A percentile compares a stretch with the other conserved stretches of the same genome.
Evolutionary conservation across 2,797 vertebrate species (phyloP).

Genomic region (Natrix natrix): DNA sequence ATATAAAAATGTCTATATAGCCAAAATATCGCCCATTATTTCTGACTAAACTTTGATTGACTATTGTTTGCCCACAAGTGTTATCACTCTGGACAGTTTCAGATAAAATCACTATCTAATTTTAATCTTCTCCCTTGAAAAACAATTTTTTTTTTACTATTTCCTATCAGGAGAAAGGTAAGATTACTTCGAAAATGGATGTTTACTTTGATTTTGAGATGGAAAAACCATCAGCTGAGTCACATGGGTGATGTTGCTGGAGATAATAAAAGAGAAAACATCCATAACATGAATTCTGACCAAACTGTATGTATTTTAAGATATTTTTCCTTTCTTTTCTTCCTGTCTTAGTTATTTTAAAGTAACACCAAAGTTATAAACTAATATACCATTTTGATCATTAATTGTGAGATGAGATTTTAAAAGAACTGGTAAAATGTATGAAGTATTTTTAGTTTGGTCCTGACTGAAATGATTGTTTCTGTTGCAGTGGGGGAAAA

Average conservation of each 20-base stretch:
- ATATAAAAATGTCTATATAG: not conserved
- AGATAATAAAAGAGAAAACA: conserved; percentile 14
- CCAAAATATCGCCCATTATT: not conserved
- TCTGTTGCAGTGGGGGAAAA: not conserved
- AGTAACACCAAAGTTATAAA: not conserved
- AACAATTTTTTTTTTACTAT: conserved; percentile 33
- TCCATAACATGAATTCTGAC: conserved; percentile 17
- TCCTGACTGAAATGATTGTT: not conserved
- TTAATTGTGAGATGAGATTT: not conserved
- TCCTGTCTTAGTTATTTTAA: not conserved
- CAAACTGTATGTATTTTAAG: conserved; percentile 24
- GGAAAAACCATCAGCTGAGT: conserved; percentile 3
- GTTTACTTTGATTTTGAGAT: not conserved
- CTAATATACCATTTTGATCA: conserved; percentile 3
- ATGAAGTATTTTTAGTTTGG: not conserved
- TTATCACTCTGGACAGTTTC: not conserved
- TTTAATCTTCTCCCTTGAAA: not conserved
- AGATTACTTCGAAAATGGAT: not conserved
- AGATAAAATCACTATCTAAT: conserved; percentile 18
- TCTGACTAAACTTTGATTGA: not conserved
- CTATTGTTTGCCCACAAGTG: not conserved
- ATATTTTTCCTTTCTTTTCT: conserved; percentile 10
- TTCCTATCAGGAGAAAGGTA: not conserved
- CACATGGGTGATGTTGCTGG: not conserved
- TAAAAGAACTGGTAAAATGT: not conserved